Base-by-base conservation (phyloP, 2,113 vertebrate species). In the Elachura formosa region DNA sequence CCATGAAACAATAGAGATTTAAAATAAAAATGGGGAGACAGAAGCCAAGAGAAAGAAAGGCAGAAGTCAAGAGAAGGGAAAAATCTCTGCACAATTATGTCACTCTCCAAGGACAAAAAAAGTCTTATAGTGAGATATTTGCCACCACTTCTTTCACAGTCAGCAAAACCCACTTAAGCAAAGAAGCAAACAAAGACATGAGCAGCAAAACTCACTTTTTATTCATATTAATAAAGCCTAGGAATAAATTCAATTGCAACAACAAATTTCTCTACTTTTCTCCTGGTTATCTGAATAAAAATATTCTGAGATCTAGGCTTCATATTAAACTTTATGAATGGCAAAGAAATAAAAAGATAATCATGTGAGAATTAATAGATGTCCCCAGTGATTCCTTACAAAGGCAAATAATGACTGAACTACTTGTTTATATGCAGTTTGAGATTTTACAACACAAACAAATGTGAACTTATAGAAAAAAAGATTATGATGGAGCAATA, bases 371-470 rank as follows among this genome's bases (percentile, higher is more conserved):
- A 96, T 96, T 97, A 97, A 85, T 59, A 95, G 55, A 95, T 12
- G 6, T 58, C 87, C 87, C 77, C 80, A 94, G 66, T 43, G 75
- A 95, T 89, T 87, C 75, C 62, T 95, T 93, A 92, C 72, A 95
- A 96, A 98, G 91, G 81, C 71, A 97, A 98, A 96, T 91, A 97
- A 97, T 95, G 90, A 91, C 61, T 62, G 78, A 92, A 58, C 31
- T 89, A 78, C 91, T 96, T 95, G 91, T 77, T 97, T 94, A 81
- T 80, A 87, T 89, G 76, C 86, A 97, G 89, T 93, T 86, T 74
- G 72, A 96, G 89, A 97, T 97, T 97, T 97, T 96, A 78, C 64
- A 97, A 93, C 63, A 69, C 84, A 96, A 90, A 96, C 91, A 96
- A 93, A 95, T 82, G n/a, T 83, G 83, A 97, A 96, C 49, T 93